phyloP scores from a whole-genome alignment of 2,113 vertebrate species.

The Coryphaenoides rupestris region DNA sequence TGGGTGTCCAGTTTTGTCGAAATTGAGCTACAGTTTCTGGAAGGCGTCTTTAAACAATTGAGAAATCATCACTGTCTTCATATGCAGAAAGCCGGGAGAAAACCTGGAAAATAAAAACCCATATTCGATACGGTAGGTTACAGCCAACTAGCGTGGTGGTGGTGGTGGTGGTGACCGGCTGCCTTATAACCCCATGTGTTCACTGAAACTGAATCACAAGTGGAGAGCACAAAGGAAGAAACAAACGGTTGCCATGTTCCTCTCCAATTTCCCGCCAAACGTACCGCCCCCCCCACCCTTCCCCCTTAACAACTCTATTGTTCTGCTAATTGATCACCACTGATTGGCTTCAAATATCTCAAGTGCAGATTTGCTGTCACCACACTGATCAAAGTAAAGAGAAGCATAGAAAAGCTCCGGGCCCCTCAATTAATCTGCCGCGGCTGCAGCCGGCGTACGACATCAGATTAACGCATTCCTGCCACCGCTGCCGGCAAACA shows the following conservation, averaged over 20 bases:
- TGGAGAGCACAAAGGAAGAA: conserved; percentile 17
- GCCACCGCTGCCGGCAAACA: conserved; percentile 73
- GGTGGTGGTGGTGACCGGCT: too few species aligned
- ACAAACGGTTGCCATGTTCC: conserved; percentile 5
- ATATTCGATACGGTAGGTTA: too few species aligned
- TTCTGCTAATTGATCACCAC: conserved; percentile 77
- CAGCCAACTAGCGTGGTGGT: too few species aligned
- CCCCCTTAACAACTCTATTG: conserved; percentile 52
- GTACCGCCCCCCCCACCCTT: conserved; percentile 49
- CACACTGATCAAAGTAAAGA: conserved; percentile 77
- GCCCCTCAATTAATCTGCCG: conserved; percentile 78
- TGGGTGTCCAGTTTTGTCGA: too few species aligned
- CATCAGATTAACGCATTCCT: conserved; percentile 86
- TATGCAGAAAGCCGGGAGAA: too few species aligned
- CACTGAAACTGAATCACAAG: too few species aligned
- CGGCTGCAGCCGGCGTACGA: too few species aligned
- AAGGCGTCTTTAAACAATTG: too few species aligned
- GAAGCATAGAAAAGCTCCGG: conserved; percentile 9
- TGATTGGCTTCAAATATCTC: conserved; percentile 75
- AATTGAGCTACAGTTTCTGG: too few species aligned
- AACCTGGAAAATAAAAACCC: too few species aligned
- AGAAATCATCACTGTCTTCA: conserved; percentile 1
- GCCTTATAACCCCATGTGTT: too few species aligned
- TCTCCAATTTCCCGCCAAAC: too few species aligned
- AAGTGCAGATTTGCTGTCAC: conserved; percentile 59